Percentiles rank a stretch among this genome's conserved stretches.
Evolutionary conservation across 1,140 invertebrate species (phyloP).

Genomic region (Apis dorsata): DNA sequence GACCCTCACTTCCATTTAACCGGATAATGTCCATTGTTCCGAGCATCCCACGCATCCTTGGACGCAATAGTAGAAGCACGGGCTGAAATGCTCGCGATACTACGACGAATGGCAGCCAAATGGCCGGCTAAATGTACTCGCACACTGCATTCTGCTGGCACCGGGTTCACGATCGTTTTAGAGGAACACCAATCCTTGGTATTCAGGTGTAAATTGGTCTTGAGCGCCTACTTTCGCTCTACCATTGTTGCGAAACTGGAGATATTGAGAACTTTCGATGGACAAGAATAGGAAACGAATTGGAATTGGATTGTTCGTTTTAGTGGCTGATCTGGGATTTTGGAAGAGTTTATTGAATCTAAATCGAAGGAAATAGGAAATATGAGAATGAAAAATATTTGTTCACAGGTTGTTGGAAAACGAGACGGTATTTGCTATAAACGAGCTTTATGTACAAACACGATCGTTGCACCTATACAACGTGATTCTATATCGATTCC

Average conservation of each 20-base stretch:
- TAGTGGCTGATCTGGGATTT: background rate
- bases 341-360: background rate
- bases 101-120: conserved; percentile 61
- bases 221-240: conserved; percentile 53
- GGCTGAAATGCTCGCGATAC: conserved; percentile 55
- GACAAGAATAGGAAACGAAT: background rate
- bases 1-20: conserved; percentile 39
- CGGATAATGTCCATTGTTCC: conserved; percentile 68
- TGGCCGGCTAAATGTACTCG: conserved; percentile 52
- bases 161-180: conserved; percentile 10
- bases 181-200: background rate
- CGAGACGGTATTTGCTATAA: conserved; percentile 54
- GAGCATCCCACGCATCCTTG: conserved; percentile 63
- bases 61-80: conserved; percentile 45
- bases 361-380: too few relatives aligned
- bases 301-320: background rate
- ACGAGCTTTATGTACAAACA: conserved; percentile 68
- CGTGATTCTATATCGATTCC: conserved; percentile 56
- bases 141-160: conserved; percentile 33
- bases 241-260: background rate
- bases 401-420: background rate
- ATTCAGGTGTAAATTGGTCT: conserved; percentile 65
- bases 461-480: conserved; percentile 55
- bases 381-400: too few relatives aligned
- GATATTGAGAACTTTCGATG: background rate